Conservation (phyloP, 2,888 invertebrate genomes). For the Drosophila ezoana region DNA sequence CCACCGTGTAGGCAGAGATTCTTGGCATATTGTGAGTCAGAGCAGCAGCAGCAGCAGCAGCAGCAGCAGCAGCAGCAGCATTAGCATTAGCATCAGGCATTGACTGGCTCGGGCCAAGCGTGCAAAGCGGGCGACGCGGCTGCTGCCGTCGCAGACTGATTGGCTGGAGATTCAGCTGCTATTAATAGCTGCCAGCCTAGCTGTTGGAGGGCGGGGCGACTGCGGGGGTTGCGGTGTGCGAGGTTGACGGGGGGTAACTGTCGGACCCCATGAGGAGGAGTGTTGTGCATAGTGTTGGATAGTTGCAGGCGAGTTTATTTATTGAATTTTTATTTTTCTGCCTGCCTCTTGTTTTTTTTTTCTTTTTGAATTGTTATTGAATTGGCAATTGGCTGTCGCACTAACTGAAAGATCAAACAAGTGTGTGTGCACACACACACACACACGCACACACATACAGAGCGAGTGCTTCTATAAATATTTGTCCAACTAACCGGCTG, state of each 20-base stretch:
- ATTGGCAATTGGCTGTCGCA: slow-evolving; percentile 46
- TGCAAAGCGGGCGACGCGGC: background rate
- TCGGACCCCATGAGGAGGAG: too few species aligned
- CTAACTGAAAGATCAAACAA: slow-evolving; percentile 68
- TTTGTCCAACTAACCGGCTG: slow-evolving; percentile 75
- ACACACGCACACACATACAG: slow-evolving; percentile 10
- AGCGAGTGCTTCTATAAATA: slow-evolving; percentile 69
- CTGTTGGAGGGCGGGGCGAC: slow-evolving; percentile 6
- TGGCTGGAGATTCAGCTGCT: slow-evolving; percentile 63
- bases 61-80: too few species aligned
- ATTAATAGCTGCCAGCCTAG: slow-evolving; percentile 58
- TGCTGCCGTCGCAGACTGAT: slow-evolving; percentile 57
- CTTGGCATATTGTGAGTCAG: slow-evolving; percentile 39
- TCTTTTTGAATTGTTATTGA: slow-evolving; percentile 39
- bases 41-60: too few species aligned
- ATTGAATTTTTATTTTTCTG: background rate
- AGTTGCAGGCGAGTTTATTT: slow-evolving; percentile 17
- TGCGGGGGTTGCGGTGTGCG: background rate
- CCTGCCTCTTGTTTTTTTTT: background rate
- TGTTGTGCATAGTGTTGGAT: slow-evolving; percentile 10
- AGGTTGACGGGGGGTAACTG: too few species aligned
- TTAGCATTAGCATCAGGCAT: slow-evolving; percentile 23
- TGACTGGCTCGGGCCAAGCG: slow-evolving; percentile 27
- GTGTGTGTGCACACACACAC: slow-evolving; percentile 36
- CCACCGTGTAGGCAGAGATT: slow-evolving; percentile 5